Percentiles rank a stretch among this genome's conserved stretches.
Evolutionary conservation across 2,113 vertebrate species (phyloP).

Genomic region (Suncus etruscus): DNA sequence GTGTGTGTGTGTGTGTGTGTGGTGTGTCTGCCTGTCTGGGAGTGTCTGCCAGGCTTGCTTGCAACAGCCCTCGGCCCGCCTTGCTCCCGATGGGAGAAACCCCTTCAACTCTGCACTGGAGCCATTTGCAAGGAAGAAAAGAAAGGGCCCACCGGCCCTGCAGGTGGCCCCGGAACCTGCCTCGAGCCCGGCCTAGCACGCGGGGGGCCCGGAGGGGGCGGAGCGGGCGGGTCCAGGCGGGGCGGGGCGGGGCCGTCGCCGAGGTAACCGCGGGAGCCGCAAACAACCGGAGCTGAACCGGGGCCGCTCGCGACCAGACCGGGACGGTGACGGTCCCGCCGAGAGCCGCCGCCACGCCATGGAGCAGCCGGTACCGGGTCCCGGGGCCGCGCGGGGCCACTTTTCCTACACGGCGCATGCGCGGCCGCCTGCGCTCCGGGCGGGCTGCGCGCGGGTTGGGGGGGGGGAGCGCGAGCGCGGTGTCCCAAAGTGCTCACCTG

Average conservation of each 20-base stretch:
- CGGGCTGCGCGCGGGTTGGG: background rate
- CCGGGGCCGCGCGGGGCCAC: accelerated
- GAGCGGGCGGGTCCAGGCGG: background rate
- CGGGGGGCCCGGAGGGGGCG: background rate
- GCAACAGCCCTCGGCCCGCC: no score
- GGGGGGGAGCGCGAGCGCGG: background rate
- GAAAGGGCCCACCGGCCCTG: background rate
- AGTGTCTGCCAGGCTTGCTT: no score
- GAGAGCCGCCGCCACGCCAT: background rate
- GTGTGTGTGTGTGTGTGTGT: no score
- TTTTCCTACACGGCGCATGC: accelerated
- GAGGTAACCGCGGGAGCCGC: slow-evolving; percentile 63
- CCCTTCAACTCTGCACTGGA: no score
- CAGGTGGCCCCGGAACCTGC: background rate
- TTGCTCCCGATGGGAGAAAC: no score
- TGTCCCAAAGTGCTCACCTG: no score
- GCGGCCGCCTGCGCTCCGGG: accelerated
- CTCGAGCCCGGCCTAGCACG: no score
- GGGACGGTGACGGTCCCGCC: accelerated
- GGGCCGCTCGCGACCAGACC: background rate
- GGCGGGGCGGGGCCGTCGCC: slow-evolving; percentile 59
- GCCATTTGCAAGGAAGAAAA: background rate
- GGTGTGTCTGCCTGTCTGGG: no score
- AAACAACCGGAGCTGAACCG: background rate
- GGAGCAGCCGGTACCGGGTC: slow-evolving; percentile 60